Base-by-base conservation (phyloP, 2,888 invertebrate species). In the Synergus itoensis region DNA sequence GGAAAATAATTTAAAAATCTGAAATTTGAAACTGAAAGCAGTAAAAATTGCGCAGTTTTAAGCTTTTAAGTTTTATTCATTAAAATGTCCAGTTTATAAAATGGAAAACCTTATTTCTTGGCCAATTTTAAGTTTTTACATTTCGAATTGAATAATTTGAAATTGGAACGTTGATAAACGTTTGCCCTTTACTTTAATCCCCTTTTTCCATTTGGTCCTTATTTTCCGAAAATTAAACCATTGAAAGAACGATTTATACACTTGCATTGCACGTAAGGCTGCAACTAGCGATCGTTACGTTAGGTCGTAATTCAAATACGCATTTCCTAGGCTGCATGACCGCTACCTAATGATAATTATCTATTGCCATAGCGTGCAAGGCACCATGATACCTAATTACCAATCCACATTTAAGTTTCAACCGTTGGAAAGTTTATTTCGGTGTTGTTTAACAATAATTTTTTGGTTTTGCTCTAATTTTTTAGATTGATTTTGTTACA, bases 221-320 rank as follows among this genome's bases (percentile, higher is more conserved):
- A 28, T 60, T 36, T 28, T 36, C 9, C n/a, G 16, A 48, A 21
- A 16, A 53, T 53, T 16, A 28, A 73, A 28, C 28, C 28, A 48
- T 28, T 53, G 64, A 64, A 28, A 64, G 64, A 64, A 64, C 60
- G 21, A 21, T 60, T 60, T 28, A 28, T 60, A 18, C 60, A n/a
- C 45, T 73, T 73, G 48, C 36, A 48, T 36, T 73, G 53, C 69
- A 73, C 69, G 69, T 73, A 9, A 73, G 36, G 48, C 28, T 28
- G 11, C n/a, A 36, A 48, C 48, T 48, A 48, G 48, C 16, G 21
- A 73, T 48, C 36, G 12, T 73, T 73, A 73, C 45, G 48, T 28
- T 73, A 73, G 48, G 48, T 48, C 45, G 48, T 73, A 73, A 73
- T 53, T 73, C 28, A 73, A 53, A 73, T 53, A 36, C 28, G 48